Percentiles rank a stretch among this genome's conserved stretches.
These are phyloP conservation scores for Austrofundulus limnaeus DNA, from an alignment of 2,113 vertebrate species.

Conservation along the genomic window DNA sequence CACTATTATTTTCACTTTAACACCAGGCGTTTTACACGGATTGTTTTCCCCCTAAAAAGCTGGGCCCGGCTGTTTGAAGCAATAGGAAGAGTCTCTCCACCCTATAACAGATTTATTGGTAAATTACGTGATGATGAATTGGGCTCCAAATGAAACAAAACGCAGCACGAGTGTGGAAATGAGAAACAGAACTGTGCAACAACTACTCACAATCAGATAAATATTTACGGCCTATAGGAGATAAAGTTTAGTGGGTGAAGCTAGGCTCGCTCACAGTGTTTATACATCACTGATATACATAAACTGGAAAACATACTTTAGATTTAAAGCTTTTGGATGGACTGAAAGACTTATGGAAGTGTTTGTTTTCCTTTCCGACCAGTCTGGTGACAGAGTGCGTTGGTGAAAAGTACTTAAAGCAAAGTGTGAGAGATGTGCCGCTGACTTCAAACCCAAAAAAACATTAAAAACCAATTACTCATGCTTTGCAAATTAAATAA, in stretches of 20 bases:
- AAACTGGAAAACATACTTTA: background rate
- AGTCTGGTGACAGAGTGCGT: slow-evolving; percentile 6
- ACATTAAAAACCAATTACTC: background rate
- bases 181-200: slow-evolving; percentile 15
- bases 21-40: too few relatives aligned
- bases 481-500: background rate
- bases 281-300: slow-evolving; percentile 8
- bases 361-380: slow-evolving; percentile 3
- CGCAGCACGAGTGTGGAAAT: background rate
- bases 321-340: background rate
- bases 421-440: slow-evolving; percentile 4
- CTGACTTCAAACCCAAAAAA: slow-evolving; percentile 11
- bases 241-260: slow-evolving; percentile 1
- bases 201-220: slow-evolving; percentile 9
- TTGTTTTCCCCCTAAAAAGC: too few relatives aligned
- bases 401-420: background rate
- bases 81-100: too few relatives aligned
- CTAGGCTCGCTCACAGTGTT: slow-evolving; percentile 9
- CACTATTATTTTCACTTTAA: too few relatives aligned
- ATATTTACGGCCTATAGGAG: slow-evolving; percentile 25
- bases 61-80: too few relatives aligned
- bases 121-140: too few relatives aligned
- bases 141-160: too few relatives aligned
- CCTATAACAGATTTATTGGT: too few relatives aligned
- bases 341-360: background rate